Evolutionary conservation across 1,140 invertebrate genomes (phyloP).

Genomic region (Drosophila lacertosa): DNA sequence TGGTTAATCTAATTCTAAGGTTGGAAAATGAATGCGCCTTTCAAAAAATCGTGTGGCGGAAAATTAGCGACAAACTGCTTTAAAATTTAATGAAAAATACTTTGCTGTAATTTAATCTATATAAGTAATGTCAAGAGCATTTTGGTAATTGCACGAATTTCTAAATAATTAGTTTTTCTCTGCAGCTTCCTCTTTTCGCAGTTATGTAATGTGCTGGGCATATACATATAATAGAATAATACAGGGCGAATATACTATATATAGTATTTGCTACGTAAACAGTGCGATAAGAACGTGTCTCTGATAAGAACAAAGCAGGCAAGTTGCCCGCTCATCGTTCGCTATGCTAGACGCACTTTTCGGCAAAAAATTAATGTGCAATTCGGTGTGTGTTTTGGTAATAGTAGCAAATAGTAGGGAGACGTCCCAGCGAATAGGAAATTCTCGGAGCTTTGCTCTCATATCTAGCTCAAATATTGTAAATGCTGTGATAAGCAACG

Average conservation of each 20-base stretch:
- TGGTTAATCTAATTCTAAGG: no score
- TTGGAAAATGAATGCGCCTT: no score
- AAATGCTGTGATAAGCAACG: slow-evolving; percentile 42
- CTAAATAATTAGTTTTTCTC: slow-evolving; percentile 12
- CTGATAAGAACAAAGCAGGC: slow-evolving; percentile 51
- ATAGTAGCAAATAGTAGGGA: slow-evolving; percentile 30
- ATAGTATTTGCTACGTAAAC: slow-evolving; percentile 56
- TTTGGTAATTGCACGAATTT: neutral
- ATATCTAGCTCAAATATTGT: slow-evolving; percentile 49
- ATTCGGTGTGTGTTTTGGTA: slow-evolving; percentile 11
- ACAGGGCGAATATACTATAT: slow-evolving; percentile 23
- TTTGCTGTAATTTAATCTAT: no score
- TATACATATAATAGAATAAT: slow-evolving; percentile 31
- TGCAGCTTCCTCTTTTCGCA: slow-evolving; percentile 56
- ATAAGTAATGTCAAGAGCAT: neutral
- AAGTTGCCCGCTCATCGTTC: neutral
- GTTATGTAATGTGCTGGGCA: slow-evolving; percentile 62
- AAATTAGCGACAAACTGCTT: no score
- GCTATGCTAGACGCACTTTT: slow-evolving; percentile 58
- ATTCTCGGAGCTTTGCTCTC: neutral
- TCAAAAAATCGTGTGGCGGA: no score
- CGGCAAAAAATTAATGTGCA: slow-evolving; percentile 29
- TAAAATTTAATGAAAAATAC: neutral
- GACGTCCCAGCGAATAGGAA: slow-evolving; percentile 9
- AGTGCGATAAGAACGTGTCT: slow-evolving; percentile 56